phyloP scores from a whole-genome alignment of 2,113 vertebrate genomes.

The Oncorhynchus nerka region DNA sequence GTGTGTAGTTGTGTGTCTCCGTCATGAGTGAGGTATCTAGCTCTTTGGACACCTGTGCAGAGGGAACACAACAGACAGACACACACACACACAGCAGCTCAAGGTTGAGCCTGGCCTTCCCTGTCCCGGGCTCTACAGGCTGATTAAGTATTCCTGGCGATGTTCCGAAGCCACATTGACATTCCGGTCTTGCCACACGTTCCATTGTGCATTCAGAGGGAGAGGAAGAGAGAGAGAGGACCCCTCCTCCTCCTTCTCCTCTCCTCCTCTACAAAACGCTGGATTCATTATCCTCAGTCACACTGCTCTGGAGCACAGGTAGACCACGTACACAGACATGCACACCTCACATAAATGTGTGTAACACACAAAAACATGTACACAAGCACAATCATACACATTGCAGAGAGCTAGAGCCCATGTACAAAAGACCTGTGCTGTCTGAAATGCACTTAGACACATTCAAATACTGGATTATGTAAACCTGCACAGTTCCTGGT shows the following conservation, averaged over 20 bases:
- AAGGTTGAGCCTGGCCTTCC: slow-evolving; percentile 43
- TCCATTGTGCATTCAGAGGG: slow-evolving; percentile 64
- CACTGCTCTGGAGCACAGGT: slow-evolving; percentile 20
- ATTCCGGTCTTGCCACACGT: slow-evolving; percentile 61
- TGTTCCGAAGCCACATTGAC: slow-evolving; percentile 54
- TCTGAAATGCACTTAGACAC: neutral
- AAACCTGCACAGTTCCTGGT: neutral
- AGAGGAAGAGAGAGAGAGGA: slow-evolving; percentile 32
- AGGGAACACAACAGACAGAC: neutral
- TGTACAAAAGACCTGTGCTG: neutral
- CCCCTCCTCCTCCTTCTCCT: slow-evolving; percentile 23
- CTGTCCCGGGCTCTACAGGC: slow-evolving; percentile 47
- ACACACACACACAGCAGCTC: slow-evolving; percentile 28
- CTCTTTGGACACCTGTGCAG: neutral
- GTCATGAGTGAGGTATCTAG: neutral
- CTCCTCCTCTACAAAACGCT: slow-evolving; percentile 11
- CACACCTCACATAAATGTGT: neutral
- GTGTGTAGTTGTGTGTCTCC: slow-evolving; percentile 2
- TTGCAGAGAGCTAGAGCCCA: neutral
- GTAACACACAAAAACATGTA: neutral
- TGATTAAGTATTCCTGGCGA: slow-evolving; percentile 66
- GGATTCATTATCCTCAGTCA: slow-evolving; percentile 38
- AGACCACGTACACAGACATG: slow-evolving; percentile 6
- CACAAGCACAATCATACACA: neutral
- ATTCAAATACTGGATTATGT: neutral